Conservation (phyloP, 2,797 vertebrate genomes). For the Crenuchus spilurus region DNA sequence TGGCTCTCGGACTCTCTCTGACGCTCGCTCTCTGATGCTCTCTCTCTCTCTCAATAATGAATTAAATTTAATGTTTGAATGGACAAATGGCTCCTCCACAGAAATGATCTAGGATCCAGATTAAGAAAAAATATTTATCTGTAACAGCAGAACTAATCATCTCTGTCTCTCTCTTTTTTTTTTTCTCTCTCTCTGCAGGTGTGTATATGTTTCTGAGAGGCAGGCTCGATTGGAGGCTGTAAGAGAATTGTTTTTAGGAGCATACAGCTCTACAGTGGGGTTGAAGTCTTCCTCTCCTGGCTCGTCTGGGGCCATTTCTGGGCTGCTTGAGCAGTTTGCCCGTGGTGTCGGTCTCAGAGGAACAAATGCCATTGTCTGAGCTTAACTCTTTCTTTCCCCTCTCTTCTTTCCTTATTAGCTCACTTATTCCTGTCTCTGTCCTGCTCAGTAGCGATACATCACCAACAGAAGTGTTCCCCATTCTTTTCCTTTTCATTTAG, state of each 20-base stretch:
- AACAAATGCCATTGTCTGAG: conserved; percentile 86
- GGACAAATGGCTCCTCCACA: too few species aligned
- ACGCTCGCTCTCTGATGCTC: too few species aligned
- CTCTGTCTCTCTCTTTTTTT: conserved; percentile 39
- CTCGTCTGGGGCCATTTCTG: conserved; percentile 90
- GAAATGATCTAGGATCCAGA: too few species aligned
- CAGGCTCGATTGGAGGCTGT: conserved; percentile 91
- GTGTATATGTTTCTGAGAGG: conserved; percentile 78
- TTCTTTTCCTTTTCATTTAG: conserved; percentile 8
- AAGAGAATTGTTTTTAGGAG: conserved; percentile 88
- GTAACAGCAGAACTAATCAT: too few species aligned
- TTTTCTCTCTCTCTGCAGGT: conserved; percentile 67
- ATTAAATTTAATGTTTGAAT: too few species aligned
- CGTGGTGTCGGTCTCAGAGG: conserved; percentile 91
- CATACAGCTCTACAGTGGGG: conserved; percentile 93
- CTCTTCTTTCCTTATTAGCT: not conserved
- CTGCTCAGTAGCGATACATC: conserved; percentile 2
- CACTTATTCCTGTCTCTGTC: conserved; percentile 1
- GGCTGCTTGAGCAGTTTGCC: conserved; percentile 94
- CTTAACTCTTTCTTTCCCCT: not conserved
- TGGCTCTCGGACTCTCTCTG: too few species aligned
- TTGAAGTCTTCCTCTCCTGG: conserved; percentile 85
- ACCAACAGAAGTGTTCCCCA: not conserved
- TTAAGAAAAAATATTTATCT: too few species aligned
- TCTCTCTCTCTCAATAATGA: too few species aligned